Evolutionary conservation across 2,888 invertebrate genomes (phyloP), one percentile per base, ranked within the genome.

Genomic region (Oeneis ivallda): DNA sequence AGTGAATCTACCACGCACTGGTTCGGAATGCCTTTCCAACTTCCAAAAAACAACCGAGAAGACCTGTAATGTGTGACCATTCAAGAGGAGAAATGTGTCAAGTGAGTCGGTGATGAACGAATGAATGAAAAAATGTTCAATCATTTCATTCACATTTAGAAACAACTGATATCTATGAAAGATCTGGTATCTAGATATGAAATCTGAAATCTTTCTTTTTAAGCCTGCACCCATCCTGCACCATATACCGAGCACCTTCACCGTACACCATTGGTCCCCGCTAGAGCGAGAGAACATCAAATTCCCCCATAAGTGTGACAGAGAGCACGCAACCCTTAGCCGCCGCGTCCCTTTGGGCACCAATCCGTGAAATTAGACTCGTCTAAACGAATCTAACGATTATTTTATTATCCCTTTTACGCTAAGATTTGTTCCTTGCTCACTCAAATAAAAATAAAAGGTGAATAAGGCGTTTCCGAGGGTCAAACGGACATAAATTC

Each of bases 311-410:
- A 68, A 1, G 81, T 41, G 2, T 71, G 79, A 89, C 69, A 64
- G 82, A 74, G 84, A 86, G 65, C 71, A 73, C 56, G 70, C 77
- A 80, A 84, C 85, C 85, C 85, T 82, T 75, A 74, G 69, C 75
- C 76, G 78, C 41, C 43, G 59, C 60, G 54, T 78, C 90, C 92
- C 89, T 89, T 91, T 89, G 86, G 81, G 86, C 90, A 90, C 79
- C 88, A 86, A 88, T 79, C 87, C 92, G 87, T 91, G 91, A 92
- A 92, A 92, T 92, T 92, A 88, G 89, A 89, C 76, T 87, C 90
- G 89, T 90, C 91, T 92, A 91, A 90, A 91, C 91, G 92, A 89
- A 91, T 90, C 87, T 90, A 91, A 91, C 92, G 92, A 91, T 92
- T 92, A 92, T 91, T 92, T 92, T 92, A 92, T 91, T 92, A 91